Percentiles rank a stretch among this genome's conserved stretches.
These are phyloP conservation scores for Stictocephala bisonia DNA, from an alignment of 2,888 invertebrate genomes.

Conservation along the genomic window DNA sequence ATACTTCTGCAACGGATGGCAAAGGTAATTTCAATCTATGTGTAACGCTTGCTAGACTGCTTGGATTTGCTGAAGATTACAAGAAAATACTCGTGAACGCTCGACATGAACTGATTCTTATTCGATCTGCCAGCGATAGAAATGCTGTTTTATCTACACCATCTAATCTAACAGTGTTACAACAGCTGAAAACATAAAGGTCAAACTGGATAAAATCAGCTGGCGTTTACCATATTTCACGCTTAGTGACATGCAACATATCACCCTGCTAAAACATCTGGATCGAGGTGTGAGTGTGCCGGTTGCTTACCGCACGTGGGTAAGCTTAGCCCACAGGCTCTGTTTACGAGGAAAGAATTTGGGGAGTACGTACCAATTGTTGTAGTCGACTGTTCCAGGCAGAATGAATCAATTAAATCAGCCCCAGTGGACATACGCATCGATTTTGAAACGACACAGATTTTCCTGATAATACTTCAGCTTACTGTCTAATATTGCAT, in stretches of 20 bases:
- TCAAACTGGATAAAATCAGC: not conserved
- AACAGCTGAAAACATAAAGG: not conserved
- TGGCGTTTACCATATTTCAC: too few species aligned
- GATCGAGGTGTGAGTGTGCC: too few species aligned
- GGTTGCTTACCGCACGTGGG: too few species aligned
- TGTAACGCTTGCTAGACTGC: constrained; percentile 48
- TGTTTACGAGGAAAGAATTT: constrained; percentile 53
- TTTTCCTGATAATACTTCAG: constrained; percentile 56
- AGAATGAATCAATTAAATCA: constrained; percentile 57
- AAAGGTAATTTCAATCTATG: constrained; percentile 50
- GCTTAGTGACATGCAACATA: too few species aligned
- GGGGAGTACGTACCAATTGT: constrained; percentile 54
- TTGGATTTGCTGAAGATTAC: constrained; percentile 56
- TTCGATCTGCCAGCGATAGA: not conserved
- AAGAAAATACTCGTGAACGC: constrained; percentile 48
- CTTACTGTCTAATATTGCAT: constrained; percentile 57
- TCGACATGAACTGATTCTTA: constrained; percentile 26
- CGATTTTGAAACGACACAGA: constrained; percentile 58
- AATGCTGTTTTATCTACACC: not conserved
- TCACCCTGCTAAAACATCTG: too few species aligned
- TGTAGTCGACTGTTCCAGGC: constrained; percentile 1
- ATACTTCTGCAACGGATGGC: not conserved
- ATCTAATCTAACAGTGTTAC: not conserved
- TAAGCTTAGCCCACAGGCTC: constrained; percentile 59
- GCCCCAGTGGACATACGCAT: constrained; percentile 58